These are phyloP conservation scores for Gallinago jamesoni DNA, from an alignment of 2,113 vertebrate species.

Conservation along the genomic window DNA sequence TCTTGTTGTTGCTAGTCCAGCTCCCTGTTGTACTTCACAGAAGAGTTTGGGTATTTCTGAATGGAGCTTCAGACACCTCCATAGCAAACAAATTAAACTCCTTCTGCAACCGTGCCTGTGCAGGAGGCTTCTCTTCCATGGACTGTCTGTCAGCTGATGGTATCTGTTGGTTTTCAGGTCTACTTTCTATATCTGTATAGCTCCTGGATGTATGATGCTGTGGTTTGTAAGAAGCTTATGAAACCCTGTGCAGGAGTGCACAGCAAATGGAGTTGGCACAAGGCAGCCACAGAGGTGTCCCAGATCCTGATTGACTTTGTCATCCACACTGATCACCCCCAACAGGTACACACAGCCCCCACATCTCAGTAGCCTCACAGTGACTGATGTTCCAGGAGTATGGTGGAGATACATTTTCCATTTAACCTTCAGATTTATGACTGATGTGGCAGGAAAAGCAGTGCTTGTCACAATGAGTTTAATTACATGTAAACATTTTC, in stretches of 20 bases:
- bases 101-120: rapidly evolving
- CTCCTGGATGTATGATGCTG: background rate
- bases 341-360: background rate
- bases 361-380: background rate
- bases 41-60: background rate
- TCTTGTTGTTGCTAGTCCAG: background rate
- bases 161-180: background rate
- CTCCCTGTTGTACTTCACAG: background rate
- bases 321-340: rapidly evolving
- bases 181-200: background rate
- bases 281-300: background rate
- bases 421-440: background rate
- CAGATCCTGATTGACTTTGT: background rate
- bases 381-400: rapidly evolving
- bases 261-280: background rate
- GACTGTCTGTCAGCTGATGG: rapidly evolving
- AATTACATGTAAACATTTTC: background rate
- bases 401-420: background rate
- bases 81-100: background rate
- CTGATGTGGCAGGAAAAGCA: background rate
- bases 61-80: background rate
- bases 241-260: background rate
- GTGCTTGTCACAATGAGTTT: background rate
- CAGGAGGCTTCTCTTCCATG: background rate
- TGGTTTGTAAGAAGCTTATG: background rate